Evolutionary conservation across 2,888 invertebrate species (phyloP), one percentile per base, ranked within the genome.

Genomic region (Agonum fuliginosum): DNA sequence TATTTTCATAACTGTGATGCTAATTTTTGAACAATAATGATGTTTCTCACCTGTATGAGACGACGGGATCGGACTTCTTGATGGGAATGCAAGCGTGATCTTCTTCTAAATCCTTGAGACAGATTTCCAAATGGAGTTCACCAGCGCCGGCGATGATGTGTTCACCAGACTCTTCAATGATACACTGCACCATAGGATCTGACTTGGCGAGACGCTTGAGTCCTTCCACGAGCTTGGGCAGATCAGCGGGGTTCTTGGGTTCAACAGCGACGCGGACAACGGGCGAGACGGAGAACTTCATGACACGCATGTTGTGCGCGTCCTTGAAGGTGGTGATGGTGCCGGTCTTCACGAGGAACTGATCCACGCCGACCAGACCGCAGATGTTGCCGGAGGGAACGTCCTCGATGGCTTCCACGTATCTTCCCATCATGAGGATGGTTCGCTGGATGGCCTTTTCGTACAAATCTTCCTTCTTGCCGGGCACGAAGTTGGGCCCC

Each of bases 141-240:
- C 99, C 99, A 82, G 99, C 99, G 82, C 99, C 99, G 83, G 99
- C 99, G 85, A 99, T 97, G 87, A 99, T 99, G 89, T 99, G 98
- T 88, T 99, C 99, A 81, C 99, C 99, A 79, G 98, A 98, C 89
- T 99, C 99, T 90, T 99, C 98, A 88, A 97, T 98, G 89, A 97
- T 96, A 91, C 98, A 99, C 90, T 99, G 96, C 82, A 99, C 99
- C 99, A 99, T 99, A 91, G 99, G 99, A 91, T 99, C 99, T 77
- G 99, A 99, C 89, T 99, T 99, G 86, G 99, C 97, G 85, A 99
- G 90, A 89, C 99, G 97, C 90, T 99, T 99, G 80, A 99, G 91
- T 87, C 99, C 96, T 91, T 99, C 98, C 78, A 99, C 99, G 84
- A 99, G 91, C 89, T 99, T 99, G 82, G 99, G 99, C 88, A 99